These are phyloP conservation scores for Papilio polytes DNA, from an alignment of 1,140 invertebrate genomes.

Conservation along the genomic window DNA sequence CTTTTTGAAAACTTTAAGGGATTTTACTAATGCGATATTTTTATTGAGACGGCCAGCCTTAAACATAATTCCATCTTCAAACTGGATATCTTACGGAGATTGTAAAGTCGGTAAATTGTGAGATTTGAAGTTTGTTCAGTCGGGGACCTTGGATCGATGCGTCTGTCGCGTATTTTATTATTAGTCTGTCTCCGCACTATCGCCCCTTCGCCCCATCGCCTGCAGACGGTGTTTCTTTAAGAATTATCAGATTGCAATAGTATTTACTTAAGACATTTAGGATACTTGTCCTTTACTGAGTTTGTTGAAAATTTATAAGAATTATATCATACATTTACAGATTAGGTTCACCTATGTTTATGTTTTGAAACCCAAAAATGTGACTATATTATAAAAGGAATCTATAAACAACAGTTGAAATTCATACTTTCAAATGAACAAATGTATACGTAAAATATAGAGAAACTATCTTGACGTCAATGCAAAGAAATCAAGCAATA, in stretches of 20 bases:
- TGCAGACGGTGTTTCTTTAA: neutral
- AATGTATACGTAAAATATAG: neutral
- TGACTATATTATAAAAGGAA: neutral
- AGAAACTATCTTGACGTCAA: neutral
- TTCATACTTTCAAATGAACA: neutral
- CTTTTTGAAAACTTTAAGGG: too few species aligned
- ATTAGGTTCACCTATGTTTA: too few species aligned
- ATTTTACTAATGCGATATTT: neutral
- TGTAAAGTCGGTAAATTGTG: neutral
- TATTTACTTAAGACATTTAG: too few species aligned
- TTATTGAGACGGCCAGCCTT: neutral
- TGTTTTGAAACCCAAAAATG: too few species aligned
- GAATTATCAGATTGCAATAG: too few species aligned
- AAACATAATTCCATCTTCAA: neutral
- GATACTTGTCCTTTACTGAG: too few species aligned
- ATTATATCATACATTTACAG: too few species aligned
- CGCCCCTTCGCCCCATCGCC: neutral
- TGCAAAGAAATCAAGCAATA: neutral
- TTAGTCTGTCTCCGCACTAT: constrained; percentile 7
- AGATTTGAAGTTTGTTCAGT: neutral
- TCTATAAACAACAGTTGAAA: neutral
- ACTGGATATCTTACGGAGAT: neutral
- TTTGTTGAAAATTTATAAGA: too few species aligned
- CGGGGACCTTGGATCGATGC: constrained; percentile 15
- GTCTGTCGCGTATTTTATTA: constrained; percentile 26